A percentile compares a stretch with the other conserved stretches of the same genome.
phyloP scores from a whole-genome alignment of 2,797 vertebrate genomes.

The Clarias platycephalus region DNA sequence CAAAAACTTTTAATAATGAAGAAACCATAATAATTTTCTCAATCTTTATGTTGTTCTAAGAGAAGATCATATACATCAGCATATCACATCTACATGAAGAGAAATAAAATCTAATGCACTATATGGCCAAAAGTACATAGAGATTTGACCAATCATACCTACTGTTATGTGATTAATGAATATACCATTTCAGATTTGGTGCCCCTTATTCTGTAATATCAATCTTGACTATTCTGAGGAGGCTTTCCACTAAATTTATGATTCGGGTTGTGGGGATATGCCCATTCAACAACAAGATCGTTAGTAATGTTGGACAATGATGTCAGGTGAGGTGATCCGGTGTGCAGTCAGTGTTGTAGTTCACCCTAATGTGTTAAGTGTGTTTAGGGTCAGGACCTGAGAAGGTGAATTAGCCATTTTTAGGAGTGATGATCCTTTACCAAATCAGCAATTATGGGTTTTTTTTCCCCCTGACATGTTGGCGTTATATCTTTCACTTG shows the following conservation, averaged over 20 bases:
- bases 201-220: background rate
- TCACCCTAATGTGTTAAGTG: background rate
- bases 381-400: background rate
- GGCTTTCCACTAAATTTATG: background rate
- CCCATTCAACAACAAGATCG: background rate
- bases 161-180: background rate
- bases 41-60: background rate
- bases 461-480: no score
- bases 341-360: background rate
- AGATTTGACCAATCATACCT: background rate
- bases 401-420: no score
- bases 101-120: conserved; percentile 15
- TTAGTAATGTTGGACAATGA: background rate
- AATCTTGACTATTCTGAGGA: background rate
- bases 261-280: background rate
- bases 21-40: background rate
- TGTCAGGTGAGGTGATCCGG: background rate
- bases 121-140: background rate
- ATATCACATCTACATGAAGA: conserved; percentile 36
- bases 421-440: no score
- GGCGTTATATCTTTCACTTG: no score
- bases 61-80: background rate
- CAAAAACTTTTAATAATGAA: background rate
- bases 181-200: background rate
- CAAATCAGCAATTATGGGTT: no score